Evolutionary conservation across 2,113 vertebrate species (phyloP), one percentile per base, ranked within the genome.

Genomic region (Gulo gulo): DNA sequence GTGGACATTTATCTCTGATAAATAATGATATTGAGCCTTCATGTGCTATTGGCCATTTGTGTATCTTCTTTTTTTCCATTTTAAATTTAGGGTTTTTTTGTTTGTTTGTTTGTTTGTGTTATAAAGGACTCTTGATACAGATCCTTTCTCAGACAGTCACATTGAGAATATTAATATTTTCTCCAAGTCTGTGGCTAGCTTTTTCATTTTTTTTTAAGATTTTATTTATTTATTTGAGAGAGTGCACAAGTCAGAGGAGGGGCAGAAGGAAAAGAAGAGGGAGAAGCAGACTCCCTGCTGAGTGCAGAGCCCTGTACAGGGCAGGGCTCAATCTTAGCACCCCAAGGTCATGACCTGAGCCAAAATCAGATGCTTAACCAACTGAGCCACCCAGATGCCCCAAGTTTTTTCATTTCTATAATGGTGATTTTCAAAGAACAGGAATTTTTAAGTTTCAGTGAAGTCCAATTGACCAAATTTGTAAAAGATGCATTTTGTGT

Each of bases 81-180:
- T 92, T n/a, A 80, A 80, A 92, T 63, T 61, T 81, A 87, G 29
- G 63, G 63, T 63, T 95, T 91, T 95, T 93, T 65, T 80, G 23
- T 82, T 8, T 16, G 18, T 16, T 16, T 52, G 61, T 80, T 80
- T 61, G 57, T 23, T 2, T 59, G 21, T 93, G 67, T 88, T 83
- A 71, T 16, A 85, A 93, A 89, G 31, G 26, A 42, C 34, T 50
- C 47, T 7, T 59, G 52, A 63, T 76, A 39, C 34, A 63, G 59
- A 29, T 61, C 23, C 42, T 89, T 83, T 85, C 63, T 91, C 39
- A 79, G 50, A 61, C 84, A 69, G 42, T 76, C 78, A 52, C 67
- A 82, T 67, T 47, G n/a, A 67, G 63, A 67, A 34, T 67, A 34
- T 74, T 47, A 95, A 76, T 85, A 65, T 87, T 67, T 91, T 95